These are phyloP conservation scores for Petrocephalus schoutedeni DNA, from an alignment of 2,797 vertebrate genomes.

Conservation along the genomic window DNA sequence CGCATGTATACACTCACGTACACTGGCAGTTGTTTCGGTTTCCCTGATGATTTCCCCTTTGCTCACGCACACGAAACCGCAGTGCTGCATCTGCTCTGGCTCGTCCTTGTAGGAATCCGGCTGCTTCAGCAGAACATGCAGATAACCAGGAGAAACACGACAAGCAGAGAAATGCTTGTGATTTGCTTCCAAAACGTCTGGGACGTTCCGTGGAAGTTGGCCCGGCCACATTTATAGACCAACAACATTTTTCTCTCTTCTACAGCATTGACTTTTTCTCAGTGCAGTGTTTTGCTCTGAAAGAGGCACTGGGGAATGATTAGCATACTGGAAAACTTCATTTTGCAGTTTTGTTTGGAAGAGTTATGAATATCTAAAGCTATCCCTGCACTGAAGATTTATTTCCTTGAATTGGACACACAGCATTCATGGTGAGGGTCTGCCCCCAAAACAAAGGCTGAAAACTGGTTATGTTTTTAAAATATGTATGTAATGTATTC, in stretches of 20 bases:
- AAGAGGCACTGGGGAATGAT: not conserved
- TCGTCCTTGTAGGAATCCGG: slow-evolving; percentile 44
- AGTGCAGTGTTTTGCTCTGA: not conserved
- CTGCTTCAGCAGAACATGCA: slow-evolving; percentile 57
- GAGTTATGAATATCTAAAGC: not conserved
- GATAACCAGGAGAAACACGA: slow-evolving; percentile 42
- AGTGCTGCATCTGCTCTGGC: slow-evolving; percentile 50
- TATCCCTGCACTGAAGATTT: not conserved
- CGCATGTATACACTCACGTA: not conserved
- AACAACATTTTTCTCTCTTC: slow-evolving; percentile 20
- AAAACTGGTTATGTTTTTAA: not conserved
- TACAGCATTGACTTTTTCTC: not conserved
- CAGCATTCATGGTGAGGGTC: not conserved
- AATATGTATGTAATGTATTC: not conserved
- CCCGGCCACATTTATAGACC: slow-evolving; percentile 25
- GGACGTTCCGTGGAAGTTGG: slow-evolving; percentile 26
- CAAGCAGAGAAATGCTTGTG: slow-evolving; percentile 55
- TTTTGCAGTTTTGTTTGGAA: not conserved
- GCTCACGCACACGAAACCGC: slow-evolving; percentile 61
- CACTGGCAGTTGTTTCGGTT: not conserved
- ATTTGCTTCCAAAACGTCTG: slow-evolving; percentile 54
- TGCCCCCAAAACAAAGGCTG: not conserved
- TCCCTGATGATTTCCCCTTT: slow-evolving; percentile 56
- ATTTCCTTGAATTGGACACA: not conserved
- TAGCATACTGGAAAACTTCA: not conserved